Evolutionary conservation across 2,888 invertebrate genomes (phyloP).

Genomic region (Cosmorhoe ocellata): DNA sequence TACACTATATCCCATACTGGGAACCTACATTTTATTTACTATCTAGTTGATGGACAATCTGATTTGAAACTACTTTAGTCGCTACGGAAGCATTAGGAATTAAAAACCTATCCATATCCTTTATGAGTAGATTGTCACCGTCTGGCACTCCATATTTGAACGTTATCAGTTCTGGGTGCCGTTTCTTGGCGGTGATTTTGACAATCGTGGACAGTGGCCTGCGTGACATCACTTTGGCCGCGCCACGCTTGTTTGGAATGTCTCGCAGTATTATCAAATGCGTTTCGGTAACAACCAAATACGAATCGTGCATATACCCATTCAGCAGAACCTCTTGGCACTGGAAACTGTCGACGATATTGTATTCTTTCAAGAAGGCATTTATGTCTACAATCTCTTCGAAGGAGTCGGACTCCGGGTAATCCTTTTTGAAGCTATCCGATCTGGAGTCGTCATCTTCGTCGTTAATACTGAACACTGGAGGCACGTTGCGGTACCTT

Average conservation of each 20-base stretch:
- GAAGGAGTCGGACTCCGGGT: constrained; percentile 82
- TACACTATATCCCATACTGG: not conserved
- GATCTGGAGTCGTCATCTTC: constrained; percentile 81
- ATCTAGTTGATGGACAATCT: constrained; percentile 84
- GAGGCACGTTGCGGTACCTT: constrained; percentile 93
- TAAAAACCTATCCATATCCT: constrained; percentile 94
- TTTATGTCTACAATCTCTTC: constrained; percentile 92
- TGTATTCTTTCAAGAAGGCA: constrained; percentile 91
- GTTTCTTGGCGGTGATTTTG: constrained; percentile 98
- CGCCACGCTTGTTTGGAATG: constrained; percentile 88
- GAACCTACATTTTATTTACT: constrained; percentile 45
- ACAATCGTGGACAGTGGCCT: constrained; percentile 95
- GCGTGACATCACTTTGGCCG: constrained; percentile 92
- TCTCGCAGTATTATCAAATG: constrained; percentile 94
- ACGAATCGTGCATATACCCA: constrained; percentile 94
- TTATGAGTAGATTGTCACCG: constrained; percentile 90
- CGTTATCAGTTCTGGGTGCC: constrained; percentile 97
- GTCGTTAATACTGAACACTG: constrained; percentile 97
- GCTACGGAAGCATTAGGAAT: constrained; percentile 96
- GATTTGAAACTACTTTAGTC: constrained; percentile 94
- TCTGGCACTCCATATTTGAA: constrained; percentile 96
- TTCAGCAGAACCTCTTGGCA: constrained; percentile 96
- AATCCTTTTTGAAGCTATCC: constrained; percentile 55
- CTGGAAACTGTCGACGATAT: constrained; percentile 92
- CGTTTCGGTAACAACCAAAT: constrained; percentile 91